Evolutionary conservation across 2,888 invertebrate species (phyloP).

Genomic region (Serripes groenlandicus): DNA sequence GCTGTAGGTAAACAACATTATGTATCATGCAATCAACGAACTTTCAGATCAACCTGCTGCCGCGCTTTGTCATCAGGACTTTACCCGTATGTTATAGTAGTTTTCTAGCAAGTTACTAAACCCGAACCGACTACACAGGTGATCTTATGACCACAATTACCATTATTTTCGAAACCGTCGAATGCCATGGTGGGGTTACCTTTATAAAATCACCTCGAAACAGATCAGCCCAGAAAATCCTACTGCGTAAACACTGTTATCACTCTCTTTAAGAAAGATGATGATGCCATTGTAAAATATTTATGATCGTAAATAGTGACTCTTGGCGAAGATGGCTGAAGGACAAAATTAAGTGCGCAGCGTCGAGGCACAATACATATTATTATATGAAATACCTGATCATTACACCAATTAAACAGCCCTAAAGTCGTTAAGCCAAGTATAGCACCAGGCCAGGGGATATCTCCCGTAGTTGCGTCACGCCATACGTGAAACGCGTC

Average conservation of each 20-base stretch:
- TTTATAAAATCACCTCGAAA: background rate
- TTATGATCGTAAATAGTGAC: too few relatives aligned
- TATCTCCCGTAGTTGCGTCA: slow-evolving; percentile 77
- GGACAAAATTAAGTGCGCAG: background rate
- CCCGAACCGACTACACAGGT: too few relatives aligned
- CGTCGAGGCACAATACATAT: background rate
- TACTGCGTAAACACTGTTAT: background rate
- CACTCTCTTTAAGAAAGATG: too few relatives aligned
- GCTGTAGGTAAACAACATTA: background rate
- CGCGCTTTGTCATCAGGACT: background rate
- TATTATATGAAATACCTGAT: slow-evolving; percentile 79
- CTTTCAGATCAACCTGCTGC: background rate
- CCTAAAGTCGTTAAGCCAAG: slow-evolving; percentile 83
- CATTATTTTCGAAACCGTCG: background rate
- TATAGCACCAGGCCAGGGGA: slow-evolving; percentile 84
- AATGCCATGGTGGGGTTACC: background rate
- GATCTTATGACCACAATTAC: too few relatives aligned
- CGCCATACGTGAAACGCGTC: slow-evolving; percentile 81
- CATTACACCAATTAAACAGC: slow-evolving; percentile 85
- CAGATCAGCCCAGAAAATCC: background rate
- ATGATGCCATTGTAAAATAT: too few relatives aligned
- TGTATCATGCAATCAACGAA: background rate
- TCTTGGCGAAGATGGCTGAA: too few relatives aligned
- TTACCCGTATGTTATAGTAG: background rate
- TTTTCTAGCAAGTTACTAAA: too few relatives aligned